phyloP scores from a whole-genome alignment of 2,888 invertebrate species.

The Phortica magna region DNA sequence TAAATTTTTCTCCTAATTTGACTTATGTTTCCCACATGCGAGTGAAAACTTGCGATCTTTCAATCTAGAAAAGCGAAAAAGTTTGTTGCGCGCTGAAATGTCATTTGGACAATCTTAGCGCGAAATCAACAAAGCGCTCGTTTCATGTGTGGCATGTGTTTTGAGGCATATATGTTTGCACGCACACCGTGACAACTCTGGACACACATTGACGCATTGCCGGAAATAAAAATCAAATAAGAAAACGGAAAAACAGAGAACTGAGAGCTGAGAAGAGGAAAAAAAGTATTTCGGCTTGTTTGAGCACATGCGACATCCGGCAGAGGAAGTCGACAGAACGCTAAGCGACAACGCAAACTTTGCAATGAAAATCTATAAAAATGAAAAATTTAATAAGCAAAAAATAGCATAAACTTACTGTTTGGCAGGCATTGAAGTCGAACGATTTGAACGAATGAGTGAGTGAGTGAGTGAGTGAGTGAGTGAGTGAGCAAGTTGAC shows the following conservation, averaged over 20 bases:
- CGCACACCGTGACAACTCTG: background rate
- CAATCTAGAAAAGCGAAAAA: no score
- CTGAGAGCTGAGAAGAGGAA: no score
- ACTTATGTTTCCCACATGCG: no score
- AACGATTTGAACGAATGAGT: background rate
- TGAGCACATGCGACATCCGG: slow-evolving; percentile 24
- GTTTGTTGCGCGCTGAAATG: no score
- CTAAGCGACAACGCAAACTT: no score
- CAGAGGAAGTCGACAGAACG: background rate
- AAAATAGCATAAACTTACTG: background rate
- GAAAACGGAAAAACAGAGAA: background rate
- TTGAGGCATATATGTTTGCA: background rate
- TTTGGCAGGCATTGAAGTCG: background rate
- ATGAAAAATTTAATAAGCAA: background rate
- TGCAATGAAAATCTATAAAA: no score
- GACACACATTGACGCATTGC: slow-evolving; percentile 28
- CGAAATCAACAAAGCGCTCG: no score
- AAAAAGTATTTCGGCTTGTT: slow-evolving; percentile 15
- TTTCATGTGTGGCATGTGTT: background rate
- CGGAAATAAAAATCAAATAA: slow-evolving; percentile 10
- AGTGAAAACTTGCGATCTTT: no score
- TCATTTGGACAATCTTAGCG: no score
- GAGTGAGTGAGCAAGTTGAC: background rate
- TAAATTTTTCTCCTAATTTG: no score
- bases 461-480: background rate